Evolutionary conservation across 1,140 invertebrate species (phyloP).

Genomic region (Bathynomus jamesi): DNA sequence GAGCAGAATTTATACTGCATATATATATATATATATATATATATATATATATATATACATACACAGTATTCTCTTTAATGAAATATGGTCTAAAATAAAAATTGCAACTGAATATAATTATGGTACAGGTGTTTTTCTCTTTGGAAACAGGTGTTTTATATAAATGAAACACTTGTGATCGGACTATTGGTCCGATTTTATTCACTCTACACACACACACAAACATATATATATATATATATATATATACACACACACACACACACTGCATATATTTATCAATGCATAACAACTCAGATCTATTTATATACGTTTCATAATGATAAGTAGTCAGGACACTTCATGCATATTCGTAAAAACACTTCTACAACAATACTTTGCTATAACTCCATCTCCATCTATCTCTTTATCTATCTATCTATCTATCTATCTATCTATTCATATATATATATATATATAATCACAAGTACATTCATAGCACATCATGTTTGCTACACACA

Average conservation of each 20-base stretch:
- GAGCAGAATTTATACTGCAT: background rate
- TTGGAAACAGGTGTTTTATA: background rate
- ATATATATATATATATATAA: constrained; percentile 3
- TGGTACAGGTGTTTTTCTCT: background rate
- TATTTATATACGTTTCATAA: background rate
- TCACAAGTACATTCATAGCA: no score
- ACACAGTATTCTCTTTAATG: background rate
- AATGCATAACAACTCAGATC: background rate
- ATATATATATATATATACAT: constrained; percentile 1
- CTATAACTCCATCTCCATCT: background rate
- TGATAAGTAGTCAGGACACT: no score
- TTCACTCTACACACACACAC: background rate
- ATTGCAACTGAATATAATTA: no score
- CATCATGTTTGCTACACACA: no score
- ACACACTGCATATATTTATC: background rate
- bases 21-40: constrained; percentile 3
- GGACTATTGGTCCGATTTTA: background rate
- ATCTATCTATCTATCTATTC: background rate
- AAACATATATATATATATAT: constrained; percentile 9
- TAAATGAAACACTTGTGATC: background rate
- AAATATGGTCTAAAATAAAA: no score
- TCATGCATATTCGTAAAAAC: no score
- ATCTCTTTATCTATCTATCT: background rate
- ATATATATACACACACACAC: background rate
- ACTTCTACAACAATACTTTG: background rate